Evolutionary conservation across 2,888 invertebrate species (phyloP).

Genomic region (Netelia virgata): DNA sequence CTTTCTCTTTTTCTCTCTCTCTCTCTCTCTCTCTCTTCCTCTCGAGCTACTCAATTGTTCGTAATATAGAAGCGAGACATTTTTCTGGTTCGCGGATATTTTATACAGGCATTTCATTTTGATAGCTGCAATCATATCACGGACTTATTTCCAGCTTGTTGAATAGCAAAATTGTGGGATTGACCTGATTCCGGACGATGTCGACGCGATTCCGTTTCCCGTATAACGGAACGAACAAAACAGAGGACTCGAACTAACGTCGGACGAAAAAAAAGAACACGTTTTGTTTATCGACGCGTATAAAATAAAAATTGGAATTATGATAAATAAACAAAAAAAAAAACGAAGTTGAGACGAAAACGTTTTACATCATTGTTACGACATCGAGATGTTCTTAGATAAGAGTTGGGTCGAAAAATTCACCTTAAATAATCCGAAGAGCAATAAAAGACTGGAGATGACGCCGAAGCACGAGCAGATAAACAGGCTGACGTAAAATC

Average conservation of each 20-base stretch:
- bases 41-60: neutral
- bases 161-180: constrained; percentile 58
- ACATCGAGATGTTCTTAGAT: too few species aligned
- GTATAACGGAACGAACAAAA: neutral
- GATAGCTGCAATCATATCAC: constrained; percentile 40
- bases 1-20: neutral
- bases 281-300: neutral
- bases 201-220: constrained; percentile 12
- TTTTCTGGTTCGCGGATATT: neutral
- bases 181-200: constrained; percentile 49
- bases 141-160: constrained; percentile 55
- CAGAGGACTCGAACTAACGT: neutral
- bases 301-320: neutral
- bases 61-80: too few species aligned
- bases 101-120: constrained; percentile 2
- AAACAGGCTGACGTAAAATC: constrained; percentile 89
- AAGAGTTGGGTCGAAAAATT: constrained; percentile 67
- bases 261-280: neutral
- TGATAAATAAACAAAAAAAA: too few species aligned
- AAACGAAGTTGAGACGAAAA: too few species aligned
- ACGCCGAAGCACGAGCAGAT: constrained; percentile 90
- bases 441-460: constrained; percentile 88
- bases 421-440: constrained; percentile 91
- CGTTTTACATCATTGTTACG: too few species aligned
- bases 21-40: too few species aligned